Evolutionary conservation across 1,140 invertebrate genomes (phyloP), one percentile per base, ranked within the genome.

Genomic region (Leptopilina clavipes): DNA sequence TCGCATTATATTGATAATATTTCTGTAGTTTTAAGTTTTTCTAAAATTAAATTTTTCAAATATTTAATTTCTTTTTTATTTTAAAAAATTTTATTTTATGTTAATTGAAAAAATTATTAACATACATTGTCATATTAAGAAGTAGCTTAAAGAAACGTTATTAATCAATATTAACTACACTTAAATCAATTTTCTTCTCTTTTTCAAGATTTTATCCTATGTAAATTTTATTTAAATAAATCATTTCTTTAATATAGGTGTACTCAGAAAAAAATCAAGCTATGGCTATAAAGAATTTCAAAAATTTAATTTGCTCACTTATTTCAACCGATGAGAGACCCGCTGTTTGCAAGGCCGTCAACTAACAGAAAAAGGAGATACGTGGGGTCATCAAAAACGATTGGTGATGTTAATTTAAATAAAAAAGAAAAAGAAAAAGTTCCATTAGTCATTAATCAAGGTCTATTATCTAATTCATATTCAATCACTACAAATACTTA

Each of bases 251-350:
- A 1, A 78, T 79, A 19, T 59, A 88, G 82, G 80, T 76, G 1
- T 82, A 80, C 31, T 80, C 83, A 8, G 31, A 70, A 19, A 77
- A 84, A 18, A 81, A 84, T 76, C 85, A 88, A 45, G n/a, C 31
- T 1, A 14, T 22, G 8, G 85, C 83, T 6, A 12, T 84, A 1
- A 71, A 10, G 7, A 79, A 83, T 72, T 88, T 89, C 72, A 43
- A 72, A 37, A 76, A 70, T 37, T 37, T 86, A 9, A 82, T 89
- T 59, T 89, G 87, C 77, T 71, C 59, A 10, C 11, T 72, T 73
- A 73, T 85, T 75, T 72, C 80, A n/a, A 6, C 48, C 12, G 44
- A 81, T 25, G 43, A 80, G 12, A 84, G 74, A 56, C 84, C 84
- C 7, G 19, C 31, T 0, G 17, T 43, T 52, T 89, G 88, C 76